These are phyloP conservation scores for Acipenser ruthenus DNA, from an alignment of 2,797 vertebrate genomes.

Conservation along the genomic window DNA sequence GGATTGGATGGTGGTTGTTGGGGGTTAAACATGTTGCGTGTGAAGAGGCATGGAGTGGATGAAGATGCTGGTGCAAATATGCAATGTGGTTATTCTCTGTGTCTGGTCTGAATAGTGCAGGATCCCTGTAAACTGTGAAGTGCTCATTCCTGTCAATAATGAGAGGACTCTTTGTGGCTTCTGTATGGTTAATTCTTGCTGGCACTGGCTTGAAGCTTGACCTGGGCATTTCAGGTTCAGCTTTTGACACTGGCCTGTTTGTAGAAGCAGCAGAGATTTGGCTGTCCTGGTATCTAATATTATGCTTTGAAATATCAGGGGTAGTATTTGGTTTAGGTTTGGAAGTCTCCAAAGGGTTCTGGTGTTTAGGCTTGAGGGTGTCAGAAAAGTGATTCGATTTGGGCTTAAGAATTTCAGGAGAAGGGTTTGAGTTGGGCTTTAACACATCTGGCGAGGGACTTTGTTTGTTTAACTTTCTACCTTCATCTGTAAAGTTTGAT, in stretches of 20 bases:
- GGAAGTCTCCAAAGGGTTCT: slow-evolving; percentile 47
- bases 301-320: slow-evolving; percentile 82
- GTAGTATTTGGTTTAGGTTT: slow-evolving; percentile 78
- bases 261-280: slow-evolving; percentile 45
- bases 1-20: slow-evolving; percentile 72
- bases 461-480: slow-evolving; percentile 65
- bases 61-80: slow-evolving; percentile 87
- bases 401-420: slow-evolving; percentile 60
- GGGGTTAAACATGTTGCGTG: slow-evolving; percentile 84
- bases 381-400: slow-evolving; percentile 55
- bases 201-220: slow-evolving; percentile 84
- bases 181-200: slow-evolving; percentile 53
- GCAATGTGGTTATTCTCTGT: slow-evolving; percentile 50
- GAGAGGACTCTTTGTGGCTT: slow-evolving; percentile 84
- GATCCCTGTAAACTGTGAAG: slow-evolving; percentile 95
- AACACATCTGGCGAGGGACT: slow-evolving; percentile 58
- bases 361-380: slow-evolving; percentile 52
- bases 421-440: slow-evolving; percentile 69
- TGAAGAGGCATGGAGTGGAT: slow-evolving; percentile 80
- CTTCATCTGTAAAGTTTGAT: slow-evolving; percentile 68
- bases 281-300: slow-evolving; percentile 66
- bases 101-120: slow-evolving; percentile 81
- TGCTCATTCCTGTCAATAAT: slow-evolving; percentile 96
- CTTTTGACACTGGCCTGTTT: slow-evolving; percentile 61
- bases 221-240: slow-evolving; percentile 69